Evolutionary conservation across 2,888 invertebrate genomes (phyloP).

Genomic region (Ephialtes manifestator): DNA sequence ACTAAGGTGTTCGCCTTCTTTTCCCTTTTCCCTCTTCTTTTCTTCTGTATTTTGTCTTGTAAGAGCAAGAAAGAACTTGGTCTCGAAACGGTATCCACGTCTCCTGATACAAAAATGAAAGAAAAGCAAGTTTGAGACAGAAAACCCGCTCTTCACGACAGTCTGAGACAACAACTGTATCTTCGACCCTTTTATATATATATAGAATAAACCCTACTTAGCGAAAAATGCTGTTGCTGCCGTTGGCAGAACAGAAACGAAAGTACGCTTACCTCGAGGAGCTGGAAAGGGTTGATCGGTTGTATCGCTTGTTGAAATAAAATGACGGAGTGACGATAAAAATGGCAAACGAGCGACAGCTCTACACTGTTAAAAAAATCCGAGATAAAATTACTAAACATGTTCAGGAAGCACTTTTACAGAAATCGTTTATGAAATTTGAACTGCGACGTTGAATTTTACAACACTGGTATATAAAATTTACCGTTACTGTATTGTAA

Average conservation of each 20-base stretch:
- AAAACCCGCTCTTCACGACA: background rate
- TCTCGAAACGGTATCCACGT: background rate
- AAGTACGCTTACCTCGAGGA: slow-evolving; percentile 1
- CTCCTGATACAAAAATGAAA: slow-evolving; percentile 34
- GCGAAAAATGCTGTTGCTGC: slow-evolving; percentile 25
- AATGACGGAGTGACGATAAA: no score
- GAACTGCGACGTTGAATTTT: no score
- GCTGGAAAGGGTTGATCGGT: slow-evolving; percentile 20
- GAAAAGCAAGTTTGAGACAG: slow-evolving; percentile 28
- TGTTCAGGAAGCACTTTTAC: no score
- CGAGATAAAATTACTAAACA: no score
- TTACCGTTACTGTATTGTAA: no score
- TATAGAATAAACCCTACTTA: background rate
- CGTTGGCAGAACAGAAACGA: slow-evolving; percentile 30
- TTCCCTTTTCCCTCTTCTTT: background rate
- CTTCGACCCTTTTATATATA: slow-evolving; percentile 22
- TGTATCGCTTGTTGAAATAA: slow-evolving; percentile 1
- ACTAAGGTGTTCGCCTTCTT: background rate
- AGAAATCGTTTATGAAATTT: no score
- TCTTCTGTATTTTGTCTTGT: slow-evolving; percentile 30
- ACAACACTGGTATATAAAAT: no score
- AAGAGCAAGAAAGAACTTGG: slow-evolving; percentile 41
- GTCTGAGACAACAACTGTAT: slow-evolving; percentile 43
- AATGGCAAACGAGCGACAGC: no score
- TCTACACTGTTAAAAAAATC: no score